Evolutionary conservation across 64 coral and sea anemone genomes (phyloP), one percentile per base, ranked within the genome.

Genomic region (Montipora cactus): DNA sequence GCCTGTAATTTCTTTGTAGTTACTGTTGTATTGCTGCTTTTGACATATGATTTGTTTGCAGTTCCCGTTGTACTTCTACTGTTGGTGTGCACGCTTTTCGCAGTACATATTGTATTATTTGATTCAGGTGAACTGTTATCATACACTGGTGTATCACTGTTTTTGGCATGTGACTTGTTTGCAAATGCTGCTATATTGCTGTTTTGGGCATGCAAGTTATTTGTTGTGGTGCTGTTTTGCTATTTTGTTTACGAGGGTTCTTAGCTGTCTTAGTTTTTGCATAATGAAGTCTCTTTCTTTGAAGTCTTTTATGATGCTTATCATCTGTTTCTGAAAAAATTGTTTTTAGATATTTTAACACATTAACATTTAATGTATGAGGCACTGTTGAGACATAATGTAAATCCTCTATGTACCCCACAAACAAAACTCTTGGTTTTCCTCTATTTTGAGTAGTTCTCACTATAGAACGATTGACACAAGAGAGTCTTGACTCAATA

Each of bases 31-130:
- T 83, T 28, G 45, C 51, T 83, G 23, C 64, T 59, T 83, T 83
- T 83, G 51, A 64, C 80, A 83, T 83, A 44, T 59, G 51, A 83
- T 83, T 83, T 83, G 52, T 83, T 83, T 57, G 80, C 28, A 37
- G 28, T 37, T 37, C 28, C 28, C 1, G 28, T 37, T 37, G 28
- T 37, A 37, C 28, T 37, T 37, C 28, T 37, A 1, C 64, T 49
- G 80, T 83, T 83, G 80, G 44, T 83, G 80, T 83, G 47, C 44
- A 49, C 58, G 44, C 59, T 55, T 83, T 83, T 83, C 44, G 80
- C 13, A 83, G 52, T 83, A 61, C n/a, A 83, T 83, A 83, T 83
- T 83, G 80, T 83, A 61, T 83, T 83, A 52, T 83, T 83, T 83
- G 48, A 81, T 81, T 81, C 79, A 81, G 28, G 9, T 81, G 79